Conservation (phyloP, 2,797 vertebrate genomes). For the Acanthurus leucopareius region DNA sequence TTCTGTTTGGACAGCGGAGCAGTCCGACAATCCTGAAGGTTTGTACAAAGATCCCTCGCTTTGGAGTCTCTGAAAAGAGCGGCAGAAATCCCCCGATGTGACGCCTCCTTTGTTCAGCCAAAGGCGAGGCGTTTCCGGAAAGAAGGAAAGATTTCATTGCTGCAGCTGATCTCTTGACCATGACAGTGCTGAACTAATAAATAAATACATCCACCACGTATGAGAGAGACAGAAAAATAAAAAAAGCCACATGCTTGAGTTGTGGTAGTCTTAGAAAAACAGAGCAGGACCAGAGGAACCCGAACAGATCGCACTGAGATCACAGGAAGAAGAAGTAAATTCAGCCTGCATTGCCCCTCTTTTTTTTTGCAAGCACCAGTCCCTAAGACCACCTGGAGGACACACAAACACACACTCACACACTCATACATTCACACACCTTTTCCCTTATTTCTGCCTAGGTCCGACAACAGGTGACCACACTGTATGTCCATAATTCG, state of each 20-base stretch:
- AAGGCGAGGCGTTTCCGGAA: conserved; percentile 29
- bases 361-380: conserved; percentile 63
- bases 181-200: conserved; percentile 86
- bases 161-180: conserved; percentile 70
- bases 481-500: conserved; percentile 4
- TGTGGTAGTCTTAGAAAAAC: conserved; percentile 46
- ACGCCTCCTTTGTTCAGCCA: conserved; percentile 6
- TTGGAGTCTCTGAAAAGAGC: conserved; percentile 31
- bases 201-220: conserved; percentile 80
- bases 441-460: conserved; percentile 31
- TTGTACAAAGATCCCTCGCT: conserved; percentile 37
- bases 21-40: conserved; percentile 41
- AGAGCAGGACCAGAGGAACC: conserved; percentile 30
- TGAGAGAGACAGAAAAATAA: conserved; percentile 42
- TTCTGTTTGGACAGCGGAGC: conserved; percentile 32
- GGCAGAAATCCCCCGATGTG: neutral
- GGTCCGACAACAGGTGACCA: conserved; percentile 62
- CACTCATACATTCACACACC: neutral
- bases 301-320: conserved; percentile 63
- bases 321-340: conserved; percentile 56
- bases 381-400: conserved; percentile 28
- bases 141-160: conserved; percentile 49
- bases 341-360: conserved; percentile 56
- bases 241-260: conserved; percentile 69
- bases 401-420: conserved; percentile 2